phyloP scores from a whole-genome alignment of 1,140 invertebrate species.

The Bombyx mandarina region DNA sequence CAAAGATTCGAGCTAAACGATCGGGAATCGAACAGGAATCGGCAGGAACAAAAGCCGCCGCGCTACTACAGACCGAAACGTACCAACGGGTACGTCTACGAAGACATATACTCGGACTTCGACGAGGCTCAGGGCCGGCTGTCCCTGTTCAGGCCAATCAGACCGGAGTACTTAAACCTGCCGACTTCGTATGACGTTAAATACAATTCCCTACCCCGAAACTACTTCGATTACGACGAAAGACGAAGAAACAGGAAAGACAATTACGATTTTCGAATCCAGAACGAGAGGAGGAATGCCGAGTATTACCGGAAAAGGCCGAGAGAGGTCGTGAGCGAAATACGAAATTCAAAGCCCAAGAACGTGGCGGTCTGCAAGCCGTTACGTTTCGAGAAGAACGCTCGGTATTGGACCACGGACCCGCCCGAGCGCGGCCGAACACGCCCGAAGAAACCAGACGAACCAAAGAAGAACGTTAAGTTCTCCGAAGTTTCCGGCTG shows the following conservation, averaged over 20 bases:
- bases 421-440: slow-evolving; percentile 27
- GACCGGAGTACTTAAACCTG: slow-evolving; percentile 63
- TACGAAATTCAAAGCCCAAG: slow-evolving; percentile 33
- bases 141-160: slow-evolving; percentile 63
- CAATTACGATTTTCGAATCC: slow-evolving; percentile 60
- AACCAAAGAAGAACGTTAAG: slow-evolving; percentile 64
- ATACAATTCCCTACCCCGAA: slow-evolving; percentile 53
- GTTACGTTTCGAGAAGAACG: slow-evolving; percentile 45
- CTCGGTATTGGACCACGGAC: slow-evolving; percentile 58
- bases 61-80: slow-evolving; percentile 36
- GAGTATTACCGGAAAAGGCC: slow-evolving; percentile 6
- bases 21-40: slow-evolving; percentile 10
- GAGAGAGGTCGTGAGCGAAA: slow-evolving; percentile 14
- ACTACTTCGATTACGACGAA: slow-evolving; percentile 45
- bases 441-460: slow-evolving; percentile 39
- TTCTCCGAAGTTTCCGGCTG: slow-evolving; percentile 69
- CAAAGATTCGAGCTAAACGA: slow-evolving; percentile 19
- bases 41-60: slow-evolving; percentile 17
- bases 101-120: slow-evolving; percentile 66
- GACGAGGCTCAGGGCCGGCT: slow-evolving; percentile 58
- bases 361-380: slow-evolving; percentile 60
- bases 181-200: slow-evolving; percentile 49
- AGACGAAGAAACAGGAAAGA: slow-evolving; percentile 48
- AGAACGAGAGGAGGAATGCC: slow-evolving; percentile 31
- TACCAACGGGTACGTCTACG: slow-evolving; percentile 66